Percentiles rank a stretch among this genome's conserved stretches.
phyloP scores from a whole-genome alignment of 2,797 vertebrate species.

The Liparis tanakae region DNA sequence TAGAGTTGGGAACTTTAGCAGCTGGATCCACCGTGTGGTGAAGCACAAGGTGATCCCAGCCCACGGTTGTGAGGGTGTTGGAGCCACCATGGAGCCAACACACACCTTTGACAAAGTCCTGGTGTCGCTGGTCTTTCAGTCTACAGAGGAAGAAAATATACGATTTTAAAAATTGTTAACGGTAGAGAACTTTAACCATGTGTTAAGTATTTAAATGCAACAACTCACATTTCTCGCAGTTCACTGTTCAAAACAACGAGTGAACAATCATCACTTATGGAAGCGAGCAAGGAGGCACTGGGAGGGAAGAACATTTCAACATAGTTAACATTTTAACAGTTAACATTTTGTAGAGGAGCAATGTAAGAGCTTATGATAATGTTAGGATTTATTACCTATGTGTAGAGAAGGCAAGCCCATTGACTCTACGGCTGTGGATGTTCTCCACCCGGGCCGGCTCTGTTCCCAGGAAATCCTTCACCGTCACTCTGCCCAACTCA shows the following conservation, averaged over 20 bases:
- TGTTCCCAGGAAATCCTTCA: constrained; percentile 87
- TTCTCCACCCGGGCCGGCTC: constrained; percentile 73
- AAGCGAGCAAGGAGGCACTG: constrained; percentile 89
- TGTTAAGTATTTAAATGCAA: background rate
- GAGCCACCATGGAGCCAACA: constrained; percentile 88
- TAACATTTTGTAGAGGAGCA: background rate
- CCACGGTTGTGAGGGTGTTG: constrained; percentile 89
- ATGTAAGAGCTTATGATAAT: background rate
- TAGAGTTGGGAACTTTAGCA: constrained; percentile 40
- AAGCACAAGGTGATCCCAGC: constrained; percentile 96
- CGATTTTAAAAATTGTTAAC: background rate
- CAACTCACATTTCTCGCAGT: constrained; percentile 90
- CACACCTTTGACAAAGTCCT: constrained; percentile 91
- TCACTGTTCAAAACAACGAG: constrained; percentile 89
- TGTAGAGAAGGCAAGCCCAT: constrained; percentile 87
- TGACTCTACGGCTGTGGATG: constrained; percentile 86
- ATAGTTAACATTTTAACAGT: background rate
- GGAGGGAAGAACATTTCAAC: background rate
- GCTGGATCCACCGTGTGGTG: constrained; percentile 84
- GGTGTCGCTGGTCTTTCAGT: constrained; percentile 87
- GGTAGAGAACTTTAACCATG: background rate
- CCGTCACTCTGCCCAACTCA: constrained; percentile 88
- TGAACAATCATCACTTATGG: constrained; percentile 94
- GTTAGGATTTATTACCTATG: constrained; percentile 83
- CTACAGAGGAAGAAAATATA: constrained; percentile 71